These are phyloP conservation scores for Carassius auratus DNA, from an alignment of 2,113 vertebrate species.

Conservation along the genomic window DNA sequence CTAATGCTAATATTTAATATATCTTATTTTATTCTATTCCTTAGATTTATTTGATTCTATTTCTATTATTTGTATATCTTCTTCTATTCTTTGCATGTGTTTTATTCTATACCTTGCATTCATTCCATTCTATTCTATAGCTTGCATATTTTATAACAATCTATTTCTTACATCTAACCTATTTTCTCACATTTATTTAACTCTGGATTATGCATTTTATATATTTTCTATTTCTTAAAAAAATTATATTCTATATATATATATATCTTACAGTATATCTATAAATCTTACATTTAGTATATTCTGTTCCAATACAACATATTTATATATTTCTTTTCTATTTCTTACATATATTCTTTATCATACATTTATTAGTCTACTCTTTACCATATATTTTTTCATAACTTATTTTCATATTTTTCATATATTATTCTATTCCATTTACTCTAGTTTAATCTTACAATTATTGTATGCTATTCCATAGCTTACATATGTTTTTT, in stretches of 20 bases:
- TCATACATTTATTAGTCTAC: neutral
- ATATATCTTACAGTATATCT: too few species aligned
- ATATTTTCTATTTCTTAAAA: too few species aligned
- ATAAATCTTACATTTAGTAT: too few species aligned
- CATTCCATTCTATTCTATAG: neutral
- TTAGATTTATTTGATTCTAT: neutral
- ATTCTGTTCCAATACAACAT: too few species aligned
- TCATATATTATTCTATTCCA: neutral
- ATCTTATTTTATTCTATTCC: neutral
- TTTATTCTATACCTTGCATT: neutral
- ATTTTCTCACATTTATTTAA: too few species aligned
- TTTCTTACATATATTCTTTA: neutral
- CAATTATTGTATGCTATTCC: neutral
- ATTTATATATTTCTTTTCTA: neutral
- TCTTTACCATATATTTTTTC: neutral
- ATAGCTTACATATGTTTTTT: neutral
- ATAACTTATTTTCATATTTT: too few species aligned
- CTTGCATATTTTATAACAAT: too few species aligned
- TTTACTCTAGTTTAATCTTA: neutral
- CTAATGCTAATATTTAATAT: neutral
- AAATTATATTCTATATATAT: too few species aligned
- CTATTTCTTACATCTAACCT: too few species aligned
- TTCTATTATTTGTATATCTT: neutral
- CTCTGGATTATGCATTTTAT: too few species aligned
- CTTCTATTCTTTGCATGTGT: neutral